Percentiles rank a stretch among this genome's conserved stretches.
These are phyloP conservation scores for Zaprionus vittiger DNA, from an alignment of 1,140 invertebrate species.

Conservation along the genomic window DNA sequence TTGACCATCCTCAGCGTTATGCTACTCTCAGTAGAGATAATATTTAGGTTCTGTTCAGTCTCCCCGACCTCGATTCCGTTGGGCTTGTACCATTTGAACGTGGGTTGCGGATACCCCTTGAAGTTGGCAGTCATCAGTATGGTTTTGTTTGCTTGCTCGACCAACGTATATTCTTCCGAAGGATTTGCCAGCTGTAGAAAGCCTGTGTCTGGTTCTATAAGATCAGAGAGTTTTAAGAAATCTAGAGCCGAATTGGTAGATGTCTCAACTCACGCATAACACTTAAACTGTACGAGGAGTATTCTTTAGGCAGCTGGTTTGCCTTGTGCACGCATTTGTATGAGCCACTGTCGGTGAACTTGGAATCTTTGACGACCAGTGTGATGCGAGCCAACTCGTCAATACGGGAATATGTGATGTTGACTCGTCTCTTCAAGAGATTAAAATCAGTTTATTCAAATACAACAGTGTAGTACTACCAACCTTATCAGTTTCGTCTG, in stretches of 20 bases:
- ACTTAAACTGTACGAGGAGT: constrained; percentile 72
- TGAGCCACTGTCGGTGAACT: constrained; percentile 84
- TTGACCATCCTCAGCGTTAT: constrained; percentile 83
- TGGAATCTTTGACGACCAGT: constrained; percentile 84
- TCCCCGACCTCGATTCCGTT: constrained; percentile 66
- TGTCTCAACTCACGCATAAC: constrained; percentile 82
- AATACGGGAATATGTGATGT: constrained; percentile 11
- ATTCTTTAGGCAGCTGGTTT: constrained; percentile 64
- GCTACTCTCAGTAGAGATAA: constrained; percentile 62
- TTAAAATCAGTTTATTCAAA: background rate
- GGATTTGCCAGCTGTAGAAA: constrained; percentile 84
- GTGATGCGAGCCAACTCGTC: constrained; percentile 52
- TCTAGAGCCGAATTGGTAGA: background rate
- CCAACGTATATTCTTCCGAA: constrained; percentile 56
- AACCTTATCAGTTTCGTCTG: constrained; percentile 58
- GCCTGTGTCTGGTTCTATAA: constrained; percentile 81
- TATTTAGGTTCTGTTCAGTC: constrained; percentile 78
- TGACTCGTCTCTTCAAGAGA: constrained; percentile 30
- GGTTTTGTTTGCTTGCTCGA: constrained; percentile 52
- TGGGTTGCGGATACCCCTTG: constrained; percentile 66
- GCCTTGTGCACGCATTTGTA: constrained; percentile 85
- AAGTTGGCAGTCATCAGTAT: constrained; percentile 72
- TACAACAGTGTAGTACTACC: constrained; percentile 1
- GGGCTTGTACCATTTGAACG: constrained; percentile 73
- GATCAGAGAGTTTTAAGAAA: background rate